Base-by-base conservation (phyloP, 2,113 vertebrate species). In the Ailuropoda melanoleuca region DNA sequence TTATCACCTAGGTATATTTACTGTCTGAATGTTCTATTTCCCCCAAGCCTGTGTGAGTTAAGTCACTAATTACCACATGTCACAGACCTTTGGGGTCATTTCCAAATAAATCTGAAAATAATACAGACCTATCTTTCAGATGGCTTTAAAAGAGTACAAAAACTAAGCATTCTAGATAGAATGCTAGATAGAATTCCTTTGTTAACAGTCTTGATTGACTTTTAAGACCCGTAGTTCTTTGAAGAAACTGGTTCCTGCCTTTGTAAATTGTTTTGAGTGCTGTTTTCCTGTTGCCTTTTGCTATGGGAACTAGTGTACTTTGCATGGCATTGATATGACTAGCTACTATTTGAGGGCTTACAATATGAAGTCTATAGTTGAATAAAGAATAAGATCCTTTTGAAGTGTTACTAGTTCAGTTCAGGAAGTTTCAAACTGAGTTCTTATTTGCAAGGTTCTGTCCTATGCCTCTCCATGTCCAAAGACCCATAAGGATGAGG, bases 1-100 rank as follows among this genome's bases (percentile, higher is more conserved):
- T 97, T 96, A 50, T 90, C 66, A 87, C 74, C 4, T 89, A 56
- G 94, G 78, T 18, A 74, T 82, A 95, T 95, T 95, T 93, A 62
- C 37, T 93, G 24, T 88, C 43, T 68, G 21, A 93, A 17, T 60
- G 12, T 87, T 93, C 7, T 78, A 78, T 86, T 95, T 91, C 14
- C 24, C 18, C 4, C 24, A 72, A 72, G 21, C 9, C 21, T 87
- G 24, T 78, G 50, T 80, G 48, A 75, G 18, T 88, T 66, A 95
- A 82, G 43, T 92, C 83, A 66, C 87, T 87, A 91, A 64, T 86
- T 46, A 87, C 62, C 58, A n/a, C 12, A 48, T 92, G 60, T 70
- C 48, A 64, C 53, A 88, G 37, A 64, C 37, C 31, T 66, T 91
- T 78, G 77, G 29, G 86, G 39, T 90, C 77, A 87, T 12, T 91